These are phyloP conservation scores for Limnephilus marmoratus DNA, from an alignment of 2,888 invertebrate species.

Conservation along the genomic window DNA sequence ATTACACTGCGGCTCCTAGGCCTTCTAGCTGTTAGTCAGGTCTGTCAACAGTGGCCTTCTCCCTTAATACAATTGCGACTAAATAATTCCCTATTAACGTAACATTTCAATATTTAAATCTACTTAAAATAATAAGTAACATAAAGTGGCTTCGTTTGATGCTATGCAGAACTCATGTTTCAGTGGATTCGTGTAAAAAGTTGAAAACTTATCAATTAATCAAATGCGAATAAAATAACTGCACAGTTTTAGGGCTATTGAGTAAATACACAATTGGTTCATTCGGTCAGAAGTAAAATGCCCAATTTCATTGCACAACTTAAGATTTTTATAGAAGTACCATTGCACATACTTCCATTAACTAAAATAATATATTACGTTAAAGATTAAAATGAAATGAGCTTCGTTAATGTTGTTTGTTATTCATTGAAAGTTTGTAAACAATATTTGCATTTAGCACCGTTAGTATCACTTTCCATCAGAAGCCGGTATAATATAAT, in stretches of 20 bases:
- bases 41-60: slow-evolving; percentile 23
- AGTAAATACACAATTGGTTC: slow-evolving; percentile 20
- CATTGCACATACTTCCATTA: neutral
- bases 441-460: slow-evolving; percentile 49
- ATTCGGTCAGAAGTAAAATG: neutral
- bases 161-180: slow-evolving; percentile 30
- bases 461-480: slow-evolving; percentile 50
- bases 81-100: slow-evolving; percentile 63
- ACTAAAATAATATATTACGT: neutral
- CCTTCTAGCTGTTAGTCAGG: neutral
- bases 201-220: slow-evolving; percentile 23
- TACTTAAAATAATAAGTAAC: slow-evolving; percentile 59
- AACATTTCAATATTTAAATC: slow-evolving; percentile 52
- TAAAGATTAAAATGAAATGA: slow-evolving; percentile 8
- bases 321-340: neutral
- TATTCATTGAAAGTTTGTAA: neutral
- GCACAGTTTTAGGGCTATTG: slow-evolving; percentile 18
- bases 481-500: slow-evolving; percentile 28
- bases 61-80: slow-evolving; percentile 53
- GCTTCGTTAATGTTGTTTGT: slow-evolving; percentile 7
- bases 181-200: neutral
- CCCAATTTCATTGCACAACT: neutral
- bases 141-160: slow-evolving; percentile 46
- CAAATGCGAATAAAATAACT: slow-evolving; percentile 35
- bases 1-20: neutral